phyloP scores from a whole-genome alignment of 2,888 invertebrate species.

The Agrotis ipsilon region DNA sequence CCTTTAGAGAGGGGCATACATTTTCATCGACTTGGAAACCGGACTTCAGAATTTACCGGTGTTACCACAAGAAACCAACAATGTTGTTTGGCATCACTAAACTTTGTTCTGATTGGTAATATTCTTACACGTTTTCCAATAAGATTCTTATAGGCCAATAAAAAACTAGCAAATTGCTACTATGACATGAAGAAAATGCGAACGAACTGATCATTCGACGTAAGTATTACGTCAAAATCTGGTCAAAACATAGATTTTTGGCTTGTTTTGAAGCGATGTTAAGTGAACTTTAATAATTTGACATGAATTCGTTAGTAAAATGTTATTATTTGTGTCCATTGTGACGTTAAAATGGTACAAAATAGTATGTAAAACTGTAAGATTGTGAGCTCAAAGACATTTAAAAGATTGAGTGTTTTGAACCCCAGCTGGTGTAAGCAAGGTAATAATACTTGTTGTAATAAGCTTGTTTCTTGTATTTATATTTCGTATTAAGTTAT shows the following conservation, averaged over 20 bases:
- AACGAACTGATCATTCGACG: slow-evolving; percentile 67
- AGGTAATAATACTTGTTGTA: slow-evolving; percentile 64
- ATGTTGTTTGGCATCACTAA: not conserved
- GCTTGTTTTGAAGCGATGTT: slow-evolving; percentile 78
- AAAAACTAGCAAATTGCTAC: slow-evolving; percentile 7
- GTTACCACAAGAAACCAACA: not conserved
- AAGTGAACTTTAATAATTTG: slow-evolving; percentile 46
- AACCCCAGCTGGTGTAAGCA: slow-evolving; percentile 80
- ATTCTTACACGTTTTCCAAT: not conserved
- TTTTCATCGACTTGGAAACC: slow-evolving; percentile 20
- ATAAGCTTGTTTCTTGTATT: slow-evolving; percentile 63
- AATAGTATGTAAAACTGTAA: slow-evolving; percentile 64
- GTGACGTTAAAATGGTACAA: slow-evolving; percentile 48
- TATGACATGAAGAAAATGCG: slow-evolving; percentile 49
- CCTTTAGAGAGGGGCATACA: not conserved
- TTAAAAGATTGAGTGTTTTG: slow-evolving; percentile 68
- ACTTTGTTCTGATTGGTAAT: slow-evolving; percentile 48
- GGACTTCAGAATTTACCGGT: slow-evolving; percentile 15
- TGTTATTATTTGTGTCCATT: slow-evolving; percentile 53
- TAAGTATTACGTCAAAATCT: slow-evolving; percentile 72
- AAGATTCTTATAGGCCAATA: slow-evolving; percentile 56
- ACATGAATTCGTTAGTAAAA: slow-evolving; percentile 56
- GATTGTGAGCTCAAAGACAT: slow-evolving; percentile 67
- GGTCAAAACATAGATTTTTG: slow-evolving; percentile 80
- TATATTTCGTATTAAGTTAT: slow-evolving; percentile 49